Evolutionary conservation across 35 echinoderm and acorn worm species (phyloP), one percentile per base, ranked within the genome.

Genomic region (Stichopus chloronotus): DNA sequence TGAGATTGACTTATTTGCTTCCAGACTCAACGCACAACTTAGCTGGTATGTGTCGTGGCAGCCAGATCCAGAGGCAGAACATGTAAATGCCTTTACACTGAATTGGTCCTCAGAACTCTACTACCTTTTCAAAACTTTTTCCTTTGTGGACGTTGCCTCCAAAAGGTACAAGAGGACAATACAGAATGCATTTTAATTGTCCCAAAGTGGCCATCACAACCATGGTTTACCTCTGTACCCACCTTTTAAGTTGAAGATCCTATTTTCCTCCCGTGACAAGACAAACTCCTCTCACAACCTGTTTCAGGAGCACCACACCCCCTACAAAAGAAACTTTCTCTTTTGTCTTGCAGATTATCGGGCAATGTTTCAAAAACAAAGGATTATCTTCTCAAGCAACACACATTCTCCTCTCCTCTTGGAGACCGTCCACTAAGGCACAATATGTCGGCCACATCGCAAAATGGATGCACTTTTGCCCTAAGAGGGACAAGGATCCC

Each of bases 91-190:
- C 63, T 97, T 95, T 83, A 69, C 79, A 22, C 4, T 88, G 5
- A 63, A 90, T 58, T 97, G 96, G 96, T 56, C 52, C 5, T 81
- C 80, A 30, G 11, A 52, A 5, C 24, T 72, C 8, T 90, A 91
- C 59, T 96, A 96, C 71, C 91, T 86, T 95, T 96, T 88, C 88
- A 78, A 25, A 92, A 88, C 20, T 96, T 96, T 86, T 95, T 86
- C 20, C 23, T 93, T 53, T 83, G 93, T 43, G 55, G 55, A 25
- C 92, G 30, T 25, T 92, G 84, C 57, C 21, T 96, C 7, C 93
- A 93, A 56, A 94, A 97, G 24, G 84, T 94, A 74, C 4, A 21
- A 7, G 23, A 59, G 13, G 95, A 97, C 72, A 92, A 92, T 55
- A 84, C 84, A 57, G 24, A 69, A 63, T 83, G 95, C 6, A 93